phyloP scores from a whole-genome alignment of 2,888 invertebrate genomes.

The Aleiodes leptofemur region DNA sequence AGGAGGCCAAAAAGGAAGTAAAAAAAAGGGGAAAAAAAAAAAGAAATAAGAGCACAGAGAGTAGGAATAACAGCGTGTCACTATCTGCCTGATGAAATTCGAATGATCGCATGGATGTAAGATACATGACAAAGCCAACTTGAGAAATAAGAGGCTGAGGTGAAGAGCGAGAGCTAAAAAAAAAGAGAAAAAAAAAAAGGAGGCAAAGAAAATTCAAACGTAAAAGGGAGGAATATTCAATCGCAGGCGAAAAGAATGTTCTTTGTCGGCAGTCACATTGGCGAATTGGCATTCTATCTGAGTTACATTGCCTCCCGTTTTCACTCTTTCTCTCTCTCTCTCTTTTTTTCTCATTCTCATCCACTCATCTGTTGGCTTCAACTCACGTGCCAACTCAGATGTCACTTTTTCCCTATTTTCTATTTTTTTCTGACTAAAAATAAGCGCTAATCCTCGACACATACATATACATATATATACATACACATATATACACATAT shows the following conservation, averaged over 20 bases:
- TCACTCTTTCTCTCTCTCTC: background rate
- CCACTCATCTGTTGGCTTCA: conserved; percentile 47
- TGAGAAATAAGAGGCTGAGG: conserved; percentile 9
- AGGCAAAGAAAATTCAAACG: conserved; percentile 67
- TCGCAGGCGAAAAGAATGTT: conserved; percentile 68
- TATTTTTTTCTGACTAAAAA: conserved; percentile 10
- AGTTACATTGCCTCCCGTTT: conserved; percentile 59
- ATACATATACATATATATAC: no score
- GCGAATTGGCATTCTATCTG: conserved; percentile 69
- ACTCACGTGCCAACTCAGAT: conserved; percentile 27
- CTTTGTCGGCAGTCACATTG: conserved; percentile 66
- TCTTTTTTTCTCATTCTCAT: conserved; percentile 44
- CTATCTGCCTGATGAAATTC: conserved; percentile 22
- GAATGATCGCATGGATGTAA: background rate
- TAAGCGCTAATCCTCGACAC: conserved; percentile 7
- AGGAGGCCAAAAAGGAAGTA: background rate
- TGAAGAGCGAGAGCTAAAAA: conserved; percentile 32
- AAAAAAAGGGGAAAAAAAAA: conserved; percentile 1
- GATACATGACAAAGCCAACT: conserved; percentile 15
- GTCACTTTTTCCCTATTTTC: no score
- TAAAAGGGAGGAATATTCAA: conserved; percentile 67
- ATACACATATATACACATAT: no score
- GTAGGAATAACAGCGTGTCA: conserved; percentile 6
- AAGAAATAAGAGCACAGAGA: background rate
- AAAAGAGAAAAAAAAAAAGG: conserved; percentile 35